These are phyloP conservation scores for Ephialtes manifestator DNA, from an alignment of 2,888 invertebrate species.

Conservation along the genomic window DNA sequence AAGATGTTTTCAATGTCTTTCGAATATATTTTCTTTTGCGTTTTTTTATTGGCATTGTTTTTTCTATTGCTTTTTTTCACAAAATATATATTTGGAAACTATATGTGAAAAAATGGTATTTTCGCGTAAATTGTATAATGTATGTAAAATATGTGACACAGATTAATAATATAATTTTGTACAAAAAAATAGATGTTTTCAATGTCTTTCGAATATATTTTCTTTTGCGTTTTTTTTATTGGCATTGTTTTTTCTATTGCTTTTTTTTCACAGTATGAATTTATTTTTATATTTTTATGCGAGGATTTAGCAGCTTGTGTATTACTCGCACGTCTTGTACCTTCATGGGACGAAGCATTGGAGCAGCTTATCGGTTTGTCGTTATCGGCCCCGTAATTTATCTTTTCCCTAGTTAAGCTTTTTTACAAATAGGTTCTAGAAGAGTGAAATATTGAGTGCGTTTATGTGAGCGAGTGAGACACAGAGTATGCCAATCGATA, in stretches of 20 bases:
- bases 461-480: constrained; percentile 18
- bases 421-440: constrained; percentile 43
- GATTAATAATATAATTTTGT: too few species aligned
- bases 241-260: background rate
- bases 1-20: too few species aligned
- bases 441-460: constrained; percentile 27
- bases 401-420: constrained; percentile 56
- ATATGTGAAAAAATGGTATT: too few species aligned
- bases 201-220: too few species aligned
- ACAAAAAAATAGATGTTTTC: too few species aligned
- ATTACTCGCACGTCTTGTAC: background rate
- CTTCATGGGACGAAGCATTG: background rate
- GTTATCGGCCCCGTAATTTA: constrained; percentile 63
- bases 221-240: too few species aligned
- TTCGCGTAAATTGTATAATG: too few species aligned
- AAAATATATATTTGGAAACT: too few species aligned
- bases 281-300: background rate
- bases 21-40: too few species aligned
- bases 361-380: constrained; percentile 44
- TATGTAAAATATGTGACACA: background rate
- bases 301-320: background rate
- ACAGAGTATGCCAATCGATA: constrained; percentile 58
- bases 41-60: background rate
- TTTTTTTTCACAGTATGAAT: background rate
- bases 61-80: background rate